Conservation (phyloP, 2,888 invertebrate genomes). For the Erebia epiphron region DNA sequence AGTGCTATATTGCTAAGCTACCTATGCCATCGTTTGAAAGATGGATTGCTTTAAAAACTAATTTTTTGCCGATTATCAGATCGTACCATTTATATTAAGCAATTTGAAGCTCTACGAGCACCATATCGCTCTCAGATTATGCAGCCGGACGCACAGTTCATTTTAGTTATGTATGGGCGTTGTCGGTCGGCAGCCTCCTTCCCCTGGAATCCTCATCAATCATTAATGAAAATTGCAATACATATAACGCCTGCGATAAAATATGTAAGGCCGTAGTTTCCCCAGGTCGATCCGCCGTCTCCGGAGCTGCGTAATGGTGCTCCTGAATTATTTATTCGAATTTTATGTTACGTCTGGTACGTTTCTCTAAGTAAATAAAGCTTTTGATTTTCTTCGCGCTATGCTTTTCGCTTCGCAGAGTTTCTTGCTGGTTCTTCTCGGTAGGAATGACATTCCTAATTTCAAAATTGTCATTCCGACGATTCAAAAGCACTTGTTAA, state of each 20-base stretch:
- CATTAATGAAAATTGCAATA: conserved; percentile 81
- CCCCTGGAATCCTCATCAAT: conserved; percentile 69
- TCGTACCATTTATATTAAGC: too few species aligned
- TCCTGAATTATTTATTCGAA: conserved; percentile 75
- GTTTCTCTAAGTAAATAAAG: conserved; percentile 65
- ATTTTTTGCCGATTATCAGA: too few species aligned
- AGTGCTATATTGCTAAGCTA: too few species aligned
- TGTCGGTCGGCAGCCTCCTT: conserved; percentile 54
- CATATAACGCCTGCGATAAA: conserved; percentile 76
- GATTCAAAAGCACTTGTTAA: background rate
- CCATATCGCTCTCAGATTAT: conserved; percentile 69
- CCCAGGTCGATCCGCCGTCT: conserved; percentile 43
- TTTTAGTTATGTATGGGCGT: conserved; percentile 66
- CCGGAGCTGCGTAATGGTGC: conserved; percentile 66
- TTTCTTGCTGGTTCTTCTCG: background rate
- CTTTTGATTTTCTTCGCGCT: conserved; percentile 60
- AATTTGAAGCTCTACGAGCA: conserved; percentile 22
- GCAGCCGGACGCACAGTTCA: conserved; percentile 56
- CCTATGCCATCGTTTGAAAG: too few species aligned
- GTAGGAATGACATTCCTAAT: too few species aligned
- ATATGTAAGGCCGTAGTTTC: conserved; percentile 75
- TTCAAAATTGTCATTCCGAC: too few species aligned
- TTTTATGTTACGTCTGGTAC: conserved; percentile 73
- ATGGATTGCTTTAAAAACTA: too few species aligned
- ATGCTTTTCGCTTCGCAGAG: background rate